A percentile compares a stretch with the other conserved stretches of the same genome.
Evolutionary conservation across 2,797 vertebrate genomes (phyloP).

Genomic region (Podargus strigoides): DNA sequence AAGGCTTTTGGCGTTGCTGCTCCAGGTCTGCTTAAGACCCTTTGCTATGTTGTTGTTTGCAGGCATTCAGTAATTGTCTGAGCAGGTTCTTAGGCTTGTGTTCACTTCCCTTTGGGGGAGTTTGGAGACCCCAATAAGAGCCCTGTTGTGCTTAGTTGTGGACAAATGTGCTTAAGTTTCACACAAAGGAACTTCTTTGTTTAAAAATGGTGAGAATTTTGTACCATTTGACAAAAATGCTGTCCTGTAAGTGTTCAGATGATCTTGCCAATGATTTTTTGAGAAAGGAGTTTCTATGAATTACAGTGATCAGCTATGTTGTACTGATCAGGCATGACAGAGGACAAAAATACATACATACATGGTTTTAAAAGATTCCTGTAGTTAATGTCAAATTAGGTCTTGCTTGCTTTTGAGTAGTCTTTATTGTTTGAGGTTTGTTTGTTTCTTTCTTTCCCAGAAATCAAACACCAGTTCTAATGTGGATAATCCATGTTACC

Average conservation of each 20-base stretch:
- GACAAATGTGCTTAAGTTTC: background rate
- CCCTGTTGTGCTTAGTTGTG: background rate
- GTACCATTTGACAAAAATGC: background rate
- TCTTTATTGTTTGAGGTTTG: background rate
- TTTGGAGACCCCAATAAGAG: background rate
- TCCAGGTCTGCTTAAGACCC: conserved; percentile 73
- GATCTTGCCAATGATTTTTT: background rate
- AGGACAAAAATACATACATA: background rate
- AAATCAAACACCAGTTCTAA: conserved; percentile 27
- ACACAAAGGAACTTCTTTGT: background rate
- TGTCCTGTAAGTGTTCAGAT: background rate
- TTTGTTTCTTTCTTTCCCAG: conserved; percentile 50
- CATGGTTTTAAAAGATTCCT: background rate
- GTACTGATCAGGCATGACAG: background rate
- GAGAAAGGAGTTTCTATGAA: background rate
- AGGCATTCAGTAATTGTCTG: background rate
- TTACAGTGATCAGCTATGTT: background rate
- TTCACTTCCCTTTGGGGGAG: background rate
- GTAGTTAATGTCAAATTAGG: background rate
- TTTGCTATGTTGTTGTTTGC: background rate
- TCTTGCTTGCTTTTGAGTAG: background rate
- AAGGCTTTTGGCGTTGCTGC: conserved; percentile 77
- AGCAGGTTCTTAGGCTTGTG: background rate
- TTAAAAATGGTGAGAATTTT: background rate
- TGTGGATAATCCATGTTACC: conserved; percentile 86